Conservation (phyloP, 2,797 vertebrate genomes). For the Streptopelia turtur region DNA sequence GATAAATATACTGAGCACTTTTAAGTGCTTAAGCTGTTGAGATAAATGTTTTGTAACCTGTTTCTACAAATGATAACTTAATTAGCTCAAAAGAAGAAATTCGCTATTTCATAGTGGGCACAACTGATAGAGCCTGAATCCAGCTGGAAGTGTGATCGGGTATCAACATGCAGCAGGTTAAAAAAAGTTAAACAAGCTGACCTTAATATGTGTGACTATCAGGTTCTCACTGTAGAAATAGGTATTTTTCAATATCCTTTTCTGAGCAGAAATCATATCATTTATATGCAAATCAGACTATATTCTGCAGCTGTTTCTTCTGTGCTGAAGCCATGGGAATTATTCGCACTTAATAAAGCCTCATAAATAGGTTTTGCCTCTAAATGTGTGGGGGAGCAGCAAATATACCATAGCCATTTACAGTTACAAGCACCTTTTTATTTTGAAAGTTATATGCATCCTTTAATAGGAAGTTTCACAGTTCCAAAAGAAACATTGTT, state of each 20-base stretch:
- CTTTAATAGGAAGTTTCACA: slow-evolving; percentile 76
- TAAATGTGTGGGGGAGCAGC: slow-evolving; percentile 65
- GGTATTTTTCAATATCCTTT: slow-evolving; percentile 81
- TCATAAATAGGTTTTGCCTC: slow-evolving; percentile 82
- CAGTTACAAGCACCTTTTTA: slow-evolving; percentile 76
- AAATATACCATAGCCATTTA: slow-evolving; percentile 72
- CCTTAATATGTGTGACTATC: slow-evolving; percentile 77
- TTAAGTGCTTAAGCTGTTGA: slow-evolving; percentile 68
- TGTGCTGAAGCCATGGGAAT: slow-evolving; percentile 78
- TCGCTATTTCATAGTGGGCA: slow-evolving; percentile 55
- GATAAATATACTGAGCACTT: slow-evolving; percentile 43
- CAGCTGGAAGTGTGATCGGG: slow-evolving; percentile 63
- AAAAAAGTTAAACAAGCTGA: slow-evolving; percentile 75
- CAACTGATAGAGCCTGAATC: slow-evolving; percentile 52
- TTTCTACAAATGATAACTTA: slow-evolving; percentile 61
- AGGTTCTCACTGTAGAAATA: slow-evolving; percentile 76
- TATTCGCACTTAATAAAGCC: slow-evolving; percentile 85
- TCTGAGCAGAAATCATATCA: slow-evolving; percentile 81
- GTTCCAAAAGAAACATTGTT: slow-evolving; percentile 66
- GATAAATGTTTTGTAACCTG: slow-evolving; percentile 42
- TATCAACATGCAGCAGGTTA: slow-evolving; percentile 70
- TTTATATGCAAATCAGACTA: slow-evolving; percentile 84
- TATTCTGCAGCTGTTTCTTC: slow-evolving; percentile 78
- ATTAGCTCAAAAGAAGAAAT: slow-evolving; percentile 76
- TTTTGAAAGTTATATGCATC: slow-evolving; percentile 71